Conservation (phyloP, 2,113 vertebrate genomes). For the Oreochromis tanganicae region DNA sequence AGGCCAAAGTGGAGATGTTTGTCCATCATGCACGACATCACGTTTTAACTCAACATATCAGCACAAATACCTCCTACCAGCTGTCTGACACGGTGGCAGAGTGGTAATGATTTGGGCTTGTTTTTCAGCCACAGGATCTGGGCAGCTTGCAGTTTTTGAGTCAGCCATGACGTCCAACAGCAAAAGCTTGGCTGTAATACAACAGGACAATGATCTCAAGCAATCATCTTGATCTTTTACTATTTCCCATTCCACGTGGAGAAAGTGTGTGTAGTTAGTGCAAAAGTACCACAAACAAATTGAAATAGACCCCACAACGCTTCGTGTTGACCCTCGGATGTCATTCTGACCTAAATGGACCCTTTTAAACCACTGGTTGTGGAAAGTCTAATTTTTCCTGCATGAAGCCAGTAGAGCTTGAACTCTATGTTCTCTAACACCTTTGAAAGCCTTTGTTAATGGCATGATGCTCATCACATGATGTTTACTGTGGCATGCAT, state of each 20-base stretch:
- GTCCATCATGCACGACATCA: too few relatives aligned
- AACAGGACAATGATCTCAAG: background rate
- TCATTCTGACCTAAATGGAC: background rate
- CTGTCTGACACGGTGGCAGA: background rate
- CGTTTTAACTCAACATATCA: background rate
- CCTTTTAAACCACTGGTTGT: background rate
- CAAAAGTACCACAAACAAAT: accelerated
- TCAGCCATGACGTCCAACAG: background rate
- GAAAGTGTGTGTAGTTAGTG: background rate
- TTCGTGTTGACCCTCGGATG: background rate
- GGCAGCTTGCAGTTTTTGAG: background rate
- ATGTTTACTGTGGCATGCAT: conserved; percentile 2
- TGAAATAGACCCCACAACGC: background rate
- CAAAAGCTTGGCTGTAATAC: background rate
- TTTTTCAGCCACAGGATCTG: background rate
- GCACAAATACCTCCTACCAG: background rate
- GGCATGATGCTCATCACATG: background rate
- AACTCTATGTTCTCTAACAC: background rate
- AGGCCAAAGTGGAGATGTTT: background rate
- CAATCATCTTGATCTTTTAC: background rate
- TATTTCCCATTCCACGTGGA: accelerated
- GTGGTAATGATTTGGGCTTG: background rate
- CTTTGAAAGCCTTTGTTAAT: background rate
- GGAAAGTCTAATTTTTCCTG: background rate
- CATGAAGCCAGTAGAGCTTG: background rate